These are phyloP conservation scores for Vanessa tameamea DNA, from an alignment of 1,140 invertebrate genomes.

Conservation along the genomic window DNA sequence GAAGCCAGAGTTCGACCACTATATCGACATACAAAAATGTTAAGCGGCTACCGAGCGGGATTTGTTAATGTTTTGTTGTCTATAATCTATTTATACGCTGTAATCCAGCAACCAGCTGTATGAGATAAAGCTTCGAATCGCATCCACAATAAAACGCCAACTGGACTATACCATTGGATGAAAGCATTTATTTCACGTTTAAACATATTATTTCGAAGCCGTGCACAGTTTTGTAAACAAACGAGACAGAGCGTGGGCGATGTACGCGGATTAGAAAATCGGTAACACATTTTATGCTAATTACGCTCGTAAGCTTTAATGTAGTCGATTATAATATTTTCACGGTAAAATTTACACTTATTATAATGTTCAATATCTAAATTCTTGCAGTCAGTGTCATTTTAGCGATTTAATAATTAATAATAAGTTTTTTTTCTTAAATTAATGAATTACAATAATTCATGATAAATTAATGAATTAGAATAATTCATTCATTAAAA, in stretches of 20 bases:
- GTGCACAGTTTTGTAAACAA: slow-evolving; percentile 71
- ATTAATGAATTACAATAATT: too few relatives aligned
- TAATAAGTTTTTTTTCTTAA: too few relatives aligned
- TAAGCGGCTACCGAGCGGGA: slow-evolving; percentile 44
- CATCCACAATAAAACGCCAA: slow-evolving; percentile 72
- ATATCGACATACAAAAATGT: slow-evolving; percentile 55
- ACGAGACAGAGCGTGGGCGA: slow-evolving; percentile 61
- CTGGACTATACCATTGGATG: slow-evolving; percentile 58
- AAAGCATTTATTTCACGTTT: slow-evolving; percentile 72
- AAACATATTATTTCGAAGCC: slow-evolving; percentile 73
- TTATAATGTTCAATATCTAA: background rate
- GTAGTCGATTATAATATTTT: slow-evolving; percentile 14
- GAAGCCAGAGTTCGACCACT: slow-evolving; percentile 17
- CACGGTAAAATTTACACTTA: background rate
- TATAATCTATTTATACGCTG: slow-evolving; percentile 71
- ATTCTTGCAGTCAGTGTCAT: background rate
- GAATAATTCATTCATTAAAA: too few relatives aligned
- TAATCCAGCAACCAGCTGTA: slow-evolving; percentile 77
- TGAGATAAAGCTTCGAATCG: slow-evolving; percentile 63
- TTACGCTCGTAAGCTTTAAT: slow-evolving; percentile 21
- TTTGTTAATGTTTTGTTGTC: slow-evolving; percentile 69
- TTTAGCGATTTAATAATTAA: background rate
- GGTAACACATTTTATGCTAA: slow-evolving; percentile 44
- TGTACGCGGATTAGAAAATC: slow-evolving; percentile 59
- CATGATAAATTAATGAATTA: too few relatives aligned